phyloP scores from a whole-genome alignment of 1,140 invertebrate genomes.

The Pantala flavescens region DNA sequence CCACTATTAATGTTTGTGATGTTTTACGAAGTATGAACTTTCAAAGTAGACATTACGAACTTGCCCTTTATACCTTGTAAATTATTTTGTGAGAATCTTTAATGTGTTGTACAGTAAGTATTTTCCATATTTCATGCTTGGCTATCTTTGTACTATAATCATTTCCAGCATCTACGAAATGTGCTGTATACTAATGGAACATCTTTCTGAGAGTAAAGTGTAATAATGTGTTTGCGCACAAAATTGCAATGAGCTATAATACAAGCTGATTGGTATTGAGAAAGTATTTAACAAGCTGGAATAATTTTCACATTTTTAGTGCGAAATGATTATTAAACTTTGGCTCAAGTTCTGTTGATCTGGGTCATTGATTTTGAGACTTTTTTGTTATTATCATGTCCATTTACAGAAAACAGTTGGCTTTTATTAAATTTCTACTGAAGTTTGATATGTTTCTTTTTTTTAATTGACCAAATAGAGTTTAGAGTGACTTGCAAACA shows the following conservation, averaged over 20 bases:
- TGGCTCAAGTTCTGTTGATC: not conserved
- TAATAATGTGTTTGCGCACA: not conserved
- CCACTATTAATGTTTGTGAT: not conserved
- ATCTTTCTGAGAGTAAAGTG: not conserved
- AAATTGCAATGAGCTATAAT: not conserved
- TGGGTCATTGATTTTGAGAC: not conserved
- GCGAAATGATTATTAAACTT: not conserved
- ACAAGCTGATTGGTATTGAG: not conserved
- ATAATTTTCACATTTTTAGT: not conserved
- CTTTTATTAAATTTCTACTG: slow-evolving; percentile 10
- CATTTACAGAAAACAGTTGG: not conserved
- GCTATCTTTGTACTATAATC: not conserved
- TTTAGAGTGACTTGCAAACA: not conserved
- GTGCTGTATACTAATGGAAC: not conserved
- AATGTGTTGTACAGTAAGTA: slow-evolving; percentile 5
- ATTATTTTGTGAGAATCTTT: slow-evolving; percentile 10
- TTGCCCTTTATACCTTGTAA: slow-evolving; percentile 5
- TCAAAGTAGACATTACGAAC: not conserved
- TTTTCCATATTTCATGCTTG: slow-evolving; percentile 10
- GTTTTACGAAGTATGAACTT: not conserved
- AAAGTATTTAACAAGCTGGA: not conserved
- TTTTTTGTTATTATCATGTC: not conserved
- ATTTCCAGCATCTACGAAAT: not conserved
- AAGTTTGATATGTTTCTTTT: not conserved
- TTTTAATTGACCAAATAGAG: not conserved